These are phyloP conservation scores for Brassicogethes aeneus DNA, from an alignment of 2,888 invertebrate genomes.

Conservation along the genomic window DNA sequence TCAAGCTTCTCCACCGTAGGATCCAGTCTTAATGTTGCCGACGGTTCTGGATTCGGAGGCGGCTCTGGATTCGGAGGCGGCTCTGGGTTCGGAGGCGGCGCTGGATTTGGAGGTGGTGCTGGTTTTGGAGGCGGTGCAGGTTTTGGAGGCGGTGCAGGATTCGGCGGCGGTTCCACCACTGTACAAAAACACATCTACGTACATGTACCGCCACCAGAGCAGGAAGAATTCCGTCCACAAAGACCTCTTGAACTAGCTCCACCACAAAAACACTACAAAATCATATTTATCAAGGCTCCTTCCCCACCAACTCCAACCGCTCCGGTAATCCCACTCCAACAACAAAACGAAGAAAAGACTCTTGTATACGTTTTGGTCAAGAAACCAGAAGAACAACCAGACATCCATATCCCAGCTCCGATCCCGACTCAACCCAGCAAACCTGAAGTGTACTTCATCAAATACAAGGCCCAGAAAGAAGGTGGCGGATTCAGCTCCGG, in stretches of 20 bases:
- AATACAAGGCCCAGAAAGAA: conserved; percentile 63
- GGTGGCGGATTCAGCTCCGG: conserved; percentile 26
- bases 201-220: conserved; percentile 82
- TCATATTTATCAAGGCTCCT: conserved; percentile 73
- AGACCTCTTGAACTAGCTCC: conserved; percentile 59
- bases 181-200: conserved; percentile 85
- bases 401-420: conserved; percentile 67
- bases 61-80: conserved; percentile 7
- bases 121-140: conserved; percentile 23
- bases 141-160: conserved; percentile 22
- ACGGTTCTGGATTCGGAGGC: conserved; percentile 15
- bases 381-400: conserved; percentile 77
- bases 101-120: conserved; percentile 23
- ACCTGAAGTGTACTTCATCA: conserved; percentile 86
- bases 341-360: conserved; percentile 81
- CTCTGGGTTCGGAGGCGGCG: conserved; percentile 2
- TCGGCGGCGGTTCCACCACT: conserved; percentile 38
- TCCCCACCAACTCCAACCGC: conserved; percentile 58
- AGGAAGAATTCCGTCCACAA: conserved; percentile 54
- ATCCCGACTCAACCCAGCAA: conserved; percentile 78
- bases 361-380: conserved; percentile 83
- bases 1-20: neutral
- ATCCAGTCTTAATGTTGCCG: neutral
- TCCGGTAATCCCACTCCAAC: conserved; percentile 67
- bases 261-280: conserved; percentile 82